Conservation (phyloP, 2,888 invertebrate genomes). For the Dichetophora obliterata region DNA sequence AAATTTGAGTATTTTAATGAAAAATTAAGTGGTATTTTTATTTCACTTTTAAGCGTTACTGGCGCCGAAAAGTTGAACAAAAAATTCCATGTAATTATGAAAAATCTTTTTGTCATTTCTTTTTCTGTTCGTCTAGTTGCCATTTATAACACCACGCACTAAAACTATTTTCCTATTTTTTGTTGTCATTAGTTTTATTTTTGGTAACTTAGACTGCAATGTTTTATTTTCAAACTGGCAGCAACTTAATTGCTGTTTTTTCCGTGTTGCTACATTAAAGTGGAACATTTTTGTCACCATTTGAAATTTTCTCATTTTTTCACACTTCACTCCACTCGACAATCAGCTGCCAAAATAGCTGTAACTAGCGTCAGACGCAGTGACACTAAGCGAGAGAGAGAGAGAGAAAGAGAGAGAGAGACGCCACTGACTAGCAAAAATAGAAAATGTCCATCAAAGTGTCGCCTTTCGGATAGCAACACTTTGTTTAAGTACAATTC, state of each 20-base stretch:
- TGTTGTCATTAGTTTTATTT: neutral
- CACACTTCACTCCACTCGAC: too few species aligned
- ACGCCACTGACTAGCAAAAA: neutral
- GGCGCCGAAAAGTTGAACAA: neutral
- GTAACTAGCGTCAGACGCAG: neutral
- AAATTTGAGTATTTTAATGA: too few species aligned
- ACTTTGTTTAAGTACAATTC: neutral
- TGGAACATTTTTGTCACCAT: too few species aligned
- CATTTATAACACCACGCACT: constrained; percentile 9
- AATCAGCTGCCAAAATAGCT: neutral
- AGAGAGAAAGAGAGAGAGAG: too few species aligned
- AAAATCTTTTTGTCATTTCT: neutral
- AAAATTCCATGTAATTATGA: neutral
- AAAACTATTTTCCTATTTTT: neutral
- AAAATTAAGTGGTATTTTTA: too few species aligned
- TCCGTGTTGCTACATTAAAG: neutral
- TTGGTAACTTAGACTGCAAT: neutral
- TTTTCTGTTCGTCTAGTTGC: neutral
- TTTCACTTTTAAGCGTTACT: too few species aligned
- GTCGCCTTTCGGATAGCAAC: constrained; percentile 19
- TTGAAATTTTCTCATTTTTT: too few species aligned
- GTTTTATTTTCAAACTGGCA: neutral
- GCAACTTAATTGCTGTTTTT: neutral
- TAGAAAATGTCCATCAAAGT: constrained; percentile 19
- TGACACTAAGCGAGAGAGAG: neutral